Conservation (phyloP, 2,888 invertebrate genomes). For the Keiferia lycopersicella region DNA sequence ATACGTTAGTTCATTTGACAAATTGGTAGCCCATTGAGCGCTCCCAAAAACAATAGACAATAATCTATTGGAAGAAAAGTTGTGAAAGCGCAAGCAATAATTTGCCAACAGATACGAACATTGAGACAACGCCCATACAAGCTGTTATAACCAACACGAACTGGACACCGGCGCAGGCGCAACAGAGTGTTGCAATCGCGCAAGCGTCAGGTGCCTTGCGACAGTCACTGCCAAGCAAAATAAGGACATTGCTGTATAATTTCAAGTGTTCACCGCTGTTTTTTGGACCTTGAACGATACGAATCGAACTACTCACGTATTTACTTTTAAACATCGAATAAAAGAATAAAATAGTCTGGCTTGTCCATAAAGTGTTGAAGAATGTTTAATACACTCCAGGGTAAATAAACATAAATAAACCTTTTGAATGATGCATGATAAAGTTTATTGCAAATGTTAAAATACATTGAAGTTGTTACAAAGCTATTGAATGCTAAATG, state of each 20-base stretch:
- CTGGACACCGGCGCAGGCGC: constrained; percentile 28
- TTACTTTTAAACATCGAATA: constrained; percentile 23
- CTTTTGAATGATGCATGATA: constrained; percentile 12
- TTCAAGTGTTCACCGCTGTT: constrained; percentile 27
- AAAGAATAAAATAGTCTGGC: background rate
- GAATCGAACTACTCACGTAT: background rate
- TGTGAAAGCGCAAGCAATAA: background rate
- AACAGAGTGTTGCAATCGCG: background rate
- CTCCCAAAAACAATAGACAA: constrained; percentile 13
- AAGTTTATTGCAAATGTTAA: constrained; percentile 20
- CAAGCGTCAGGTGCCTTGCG: constrained; percentile 39
- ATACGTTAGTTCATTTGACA: background rate
- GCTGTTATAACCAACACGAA: constrained; percentile 16
- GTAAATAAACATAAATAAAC: constrained; percentile 8
- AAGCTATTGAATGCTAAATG: background rate
- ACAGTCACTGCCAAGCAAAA: constrained; percentile 44
- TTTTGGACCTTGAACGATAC: constrained; percentile 16
- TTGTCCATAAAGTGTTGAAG: background rate
- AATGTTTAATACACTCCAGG: constrained; percentile 3
- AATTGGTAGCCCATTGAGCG: background rate
- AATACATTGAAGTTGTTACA: background rate
- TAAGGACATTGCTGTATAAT: constrained; percentile 51
- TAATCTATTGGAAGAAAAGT: background rate
- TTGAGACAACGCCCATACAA: constrained; percentile 19
- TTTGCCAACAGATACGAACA: constrained; percentile 14